These are phyloP conservation scores for Caenorhabditis tropicalis DNA, from an alignment of 1,140 invertebrate genomes.

Conservation along the genomic window DNA sequence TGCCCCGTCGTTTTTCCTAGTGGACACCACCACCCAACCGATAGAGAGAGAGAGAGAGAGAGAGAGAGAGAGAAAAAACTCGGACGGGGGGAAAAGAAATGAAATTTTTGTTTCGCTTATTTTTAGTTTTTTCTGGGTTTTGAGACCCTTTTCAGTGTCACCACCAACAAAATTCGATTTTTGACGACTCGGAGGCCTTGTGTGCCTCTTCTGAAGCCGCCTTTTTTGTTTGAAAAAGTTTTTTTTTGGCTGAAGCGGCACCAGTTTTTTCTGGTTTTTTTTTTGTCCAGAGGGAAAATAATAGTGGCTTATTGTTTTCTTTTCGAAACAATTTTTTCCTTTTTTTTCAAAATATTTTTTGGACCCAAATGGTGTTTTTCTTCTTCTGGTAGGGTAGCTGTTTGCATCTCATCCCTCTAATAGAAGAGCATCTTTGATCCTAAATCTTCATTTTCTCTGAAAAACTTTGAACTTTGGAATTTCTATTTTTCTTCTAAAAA, in stretches of 20 bases:
- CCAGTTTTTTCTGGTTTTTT: background rate
- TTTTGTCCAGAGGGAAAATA: conserved; percentile 28
- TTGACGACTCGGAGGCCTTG: background rate
- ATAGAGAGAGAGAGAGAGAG: background rate
- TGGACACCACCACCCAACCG: background rate
- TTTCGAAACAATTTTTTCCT: background rate
- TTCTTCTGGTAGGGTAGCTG: too few species aligned
- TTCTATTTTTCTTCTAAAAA: too few species aligned
- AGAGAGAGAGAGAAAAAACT: background rate
- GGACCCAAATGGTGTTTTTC: too few species aligned
- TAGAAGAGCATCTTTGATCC: too few species aligned
- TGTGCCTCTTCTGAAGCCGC: background rate
- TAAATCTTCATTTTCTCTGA: too few species aligned
- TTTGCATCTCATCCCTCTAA: too few species aligned
- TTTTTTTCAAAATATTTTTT: background rate
- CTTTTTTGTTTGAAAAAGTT: conserved; percentile 1
- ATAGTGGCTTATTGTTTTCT: conserved; percentile 30
- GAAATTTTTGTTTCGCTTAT: conserved; percentile 44
- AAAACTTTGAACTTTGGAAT: too few species aligned
- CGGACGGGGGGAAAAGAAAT: background rate
- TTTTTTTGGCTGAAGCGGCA: background rate
- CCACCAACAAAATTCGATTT: conserved; percentile 31
- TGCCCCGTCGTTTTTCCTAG: background rate
- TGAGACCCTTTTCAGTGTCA: background rate
- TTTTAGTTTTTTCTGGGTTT: background rate